Conservation (phyloP, 2,797 vertebrate genomes). For the Alouatta caraya region DNA sequence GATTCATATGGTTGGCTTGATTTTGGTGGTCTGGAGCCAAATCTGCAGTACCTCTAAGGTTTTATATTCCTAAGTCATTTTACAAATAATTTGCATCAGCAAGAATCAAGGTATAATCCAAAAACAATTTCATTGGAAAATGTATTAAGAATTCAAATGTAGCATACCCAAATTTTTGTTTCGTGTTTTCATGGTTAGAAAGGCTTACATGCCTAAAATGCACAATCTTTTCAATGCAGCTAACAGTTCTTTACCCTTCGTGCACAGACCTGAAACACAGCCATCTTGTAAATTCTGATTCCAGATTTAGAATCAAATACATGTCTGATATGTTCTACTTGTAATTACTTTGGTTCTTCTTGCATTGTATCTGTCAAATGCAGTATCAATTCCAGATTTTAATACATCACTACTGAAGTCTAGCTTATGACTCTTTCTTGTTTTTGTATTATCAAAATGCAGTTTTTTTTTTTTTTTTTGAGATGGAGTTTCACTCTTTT, state of each 20-base stretch:
- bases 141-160: background rate
- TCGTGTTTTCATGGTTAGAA: background rate
- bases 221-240: background rate
- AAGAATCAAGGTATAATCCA: background rate
- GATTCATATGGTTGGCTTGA: background rate
- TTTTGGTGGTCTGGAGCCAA: background rate
- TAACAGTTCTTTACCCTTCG: background rate
- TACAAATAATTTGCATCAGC: background rate
- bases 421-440: background rate
- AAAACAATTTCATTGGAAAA: background rate
- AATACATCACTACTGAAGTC: background rate
- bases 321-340: background rate
- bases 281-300: background rate
- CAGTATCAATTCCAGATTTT: background rate
- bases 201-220: background rate
- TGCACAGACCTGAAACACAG: background rate
- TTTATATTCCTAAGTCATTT: conserved; percentile 20
- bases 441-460: background rate
- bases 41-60: background rate
- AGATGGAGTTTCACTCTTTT: background rate
- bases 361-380: background rate
- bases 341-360: background rate
- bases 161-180: background rate
- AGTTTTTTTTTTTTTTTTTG: background rate
- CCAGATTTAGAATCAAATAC: background rate